These are phyloP conservation scores for Cossypha polioptera DNA, from an alignment of 2,797 vertebrate genomes.

Conservation along the genomic window DNA sequence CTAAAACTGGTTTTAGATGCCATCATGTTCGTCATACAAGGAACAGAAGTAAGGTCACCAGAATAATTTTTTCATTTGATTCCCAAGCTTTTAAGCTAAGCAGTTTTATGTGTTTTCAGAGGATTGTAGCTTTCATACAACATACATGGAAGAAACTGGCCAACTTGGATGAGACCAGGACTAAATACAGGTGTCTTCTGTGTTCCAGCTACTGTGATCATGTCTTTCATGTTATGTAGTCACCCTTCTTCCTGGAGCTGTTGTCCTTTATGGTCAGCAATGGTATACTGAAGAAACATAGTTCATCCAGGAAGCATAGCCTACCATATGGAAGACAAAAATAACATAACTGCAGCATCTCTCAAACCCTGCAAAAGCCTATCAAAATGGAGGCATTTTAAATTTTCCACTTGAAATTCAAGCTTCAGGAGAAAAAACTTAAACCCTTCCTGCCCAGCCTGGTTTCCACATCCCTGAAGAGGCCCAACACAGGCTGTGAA, in stretches of 20 bases:
- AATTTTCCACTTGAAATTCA: background rate
- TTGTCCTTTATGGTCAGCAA: background rate
- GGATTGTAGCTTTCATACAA: background rate
- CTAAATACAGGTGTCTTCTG: background rate
- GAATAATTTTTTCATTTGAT: conserved; percentile 43
- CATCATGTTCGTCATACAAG: conserved; percentile 33
- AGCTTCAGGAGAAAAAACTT: background rate
- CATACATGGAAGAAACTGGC: background rate
- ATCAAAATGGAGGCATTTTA: background rate
- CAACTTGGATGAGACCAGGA: background rate
- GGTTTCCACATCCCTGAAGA: background rate
- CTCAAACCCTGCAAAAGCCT: background rate
- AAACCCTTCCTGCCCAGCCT: background rate
- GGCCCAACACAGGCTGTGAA: background rate
- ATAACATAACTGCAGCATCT: background rate
- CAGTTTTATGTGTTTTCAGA: background rate
- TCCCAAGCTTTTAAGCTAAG: conserved; percentile 49
- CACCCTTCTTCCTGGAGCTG: background rate
- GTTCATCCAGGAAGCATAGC: background rate
- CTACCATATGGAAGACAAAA: background rate
- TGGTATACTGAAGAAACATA: background rate
- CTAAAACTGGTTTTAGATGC: conserved; percentile 52
- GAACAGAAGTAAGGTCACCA: conserved; percentile 53
- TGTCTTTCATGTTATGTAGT: background rate
- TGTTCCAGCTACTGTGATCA: background rate